Conservation (phyloP, 2,797 vertebrate species). For the Thunnus albacares region DNA sequence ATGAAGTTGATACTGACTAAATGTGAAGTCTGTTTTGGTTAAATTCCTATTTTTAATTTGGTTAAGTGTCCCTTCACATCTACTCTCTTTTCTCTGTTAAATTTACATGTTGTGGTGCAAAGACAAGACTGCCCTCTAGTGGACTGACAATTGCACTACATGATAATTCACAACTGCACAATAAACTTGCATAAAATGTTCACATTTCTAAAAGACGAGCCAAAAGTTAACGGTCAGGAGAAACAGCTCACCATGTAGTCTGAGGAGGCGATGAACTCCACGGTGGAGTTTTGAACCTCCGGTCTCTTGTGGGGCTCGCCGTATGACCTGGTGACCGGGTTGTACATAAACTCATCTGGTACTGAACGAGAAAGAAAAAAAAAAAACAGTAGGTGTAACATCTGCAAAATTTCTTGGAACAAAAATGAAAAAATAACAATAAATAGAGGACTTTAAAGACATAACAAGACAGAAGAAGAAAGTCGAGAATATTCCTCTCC, state of each 20-base stretch:
- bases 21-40: neutral
- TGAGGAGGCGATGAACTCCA: slow-evolving; percentile 98
- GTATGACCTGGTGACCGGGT: slow-evolving; percentile 95
- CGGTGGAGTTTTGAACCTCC: slow-evolving; percentile 96
- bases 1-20: neutral
- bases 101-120: neutral
- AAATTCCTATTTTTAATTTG: neutral
- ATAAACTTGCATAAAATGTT: neutral
- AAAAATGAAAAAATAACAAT: neutral
- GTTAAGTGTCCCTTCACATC: neutral
- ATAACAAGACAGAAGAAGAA: neutral
- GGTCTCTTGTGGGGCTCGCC: slow-evolving; percentile 97
- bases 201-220: neutral
- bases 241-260: slow-evolving; percentile 94
- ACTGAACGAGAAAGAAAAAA: slow-evolving; percentile 80
- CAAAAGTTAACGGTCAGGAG: neutral
- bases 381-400: neutral
- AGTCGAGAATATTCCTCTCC: neutral
- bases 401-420: neutral
- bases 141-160: slow-evolving; percentile 23
- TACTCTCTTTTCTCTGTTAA: neutral
- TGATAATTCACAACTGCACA: neutral
- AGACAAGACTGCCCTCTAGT: slow-evolving; percentile 52
- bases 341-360: slow-evolving; percentile 99
- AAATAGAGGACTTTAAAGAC: no score